Evolutionary conservation across 2,888 invertebrate species (phyloP), one percentile per base, ranked within the genome.

Genomic region (Idaea biselata): DNA sequence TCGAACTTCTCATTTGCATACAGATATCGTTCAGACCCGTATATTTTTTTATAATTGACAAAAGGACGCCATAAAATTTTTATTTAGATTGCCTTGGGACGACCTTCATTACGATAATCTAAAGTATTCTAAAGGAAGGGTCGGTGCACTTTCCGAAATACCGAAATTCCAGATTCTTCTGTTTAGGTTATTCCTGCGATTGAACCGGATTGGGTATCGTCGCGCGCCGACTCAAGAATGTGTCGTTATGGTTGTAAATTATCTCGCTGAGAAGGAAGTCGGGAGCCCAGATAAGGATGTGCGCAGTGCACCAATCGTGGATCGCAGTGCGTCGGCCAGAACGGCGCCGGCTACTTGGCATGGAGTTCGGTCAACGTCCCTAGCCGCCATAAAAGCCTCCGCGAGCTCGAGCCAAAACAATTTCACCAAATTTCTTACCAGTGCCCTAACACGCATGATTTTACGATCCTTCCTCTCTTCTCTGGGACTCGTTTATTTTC

Each of bases 291-390:
- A 84, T 82, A 85, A 87, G 84, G 82, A 79, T 70, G 80, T 83
- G 84, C 90, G 89, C 90, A 91, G 81, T 91, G 91, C 91, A 91
- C 82, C 85, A 86, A 74, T 80, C 76, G 74, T 63, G 76, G 83
- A 81, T 87, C 87, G 86, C 87, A 86, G 77, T 89, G 89, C 89
- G 89, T 87, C 89, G 87, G 88, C 71, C 88, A 83, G 80, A 81
- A 76, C 76, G 91, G 92, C 92, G 92, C 91, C 92, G 84, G 84
- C 81, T 78, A 85, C 86, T 91, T 92, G 92, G 92, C 92, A 91
- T 76, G 73, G 80, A 79, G 74, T 81, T 87, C 91, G 91, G 91
- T 91, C 91, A 91, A 84, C 84, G 89, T 91, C 83, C 91, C 81
- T 81, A 71, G 78, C 74, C 80, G 80, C 84, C 81, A 90, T 90